Conservation (phyloP, 2,888 invertebrate species). For the Chloroclystis v-ata region DNA sequence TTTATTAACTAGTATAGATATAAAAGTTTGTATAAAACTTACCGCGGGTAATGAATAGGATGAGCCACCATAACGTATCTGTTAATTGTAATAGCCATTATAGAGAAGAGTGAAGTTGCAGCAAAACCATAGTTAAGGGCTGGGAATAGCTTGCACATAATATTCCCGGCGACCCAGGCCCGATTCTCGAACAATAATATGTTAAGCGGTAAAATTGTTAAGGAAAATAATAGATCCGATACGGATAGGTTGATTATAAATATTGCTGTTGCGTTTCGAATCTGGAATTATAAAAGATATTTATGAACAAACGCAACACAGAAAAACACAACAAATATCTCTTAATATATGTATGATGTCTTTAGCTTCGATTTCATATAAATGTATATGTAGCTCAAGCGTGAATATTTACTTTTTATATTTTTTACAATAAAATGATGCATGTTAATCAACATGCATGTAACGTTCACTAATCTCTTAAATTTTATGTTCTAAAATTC, state of each 20-base stretch:
- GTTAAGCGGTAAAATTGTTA: slow-evolving; percentile 13
- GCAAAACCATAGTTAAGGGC: slow-evolving; percentile 10
- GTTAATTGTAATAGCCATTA: slow-evolving; percentile 22
- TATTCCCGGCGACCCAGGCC: slow-evolving; percentile 17
- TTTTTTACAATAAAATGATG: no score
- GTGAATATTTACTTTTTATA: no score
- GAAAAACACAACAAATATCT: no score
- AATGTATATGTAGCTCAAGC: no score
- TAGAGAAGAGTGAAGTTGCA: slow-evolving; percentile 9
- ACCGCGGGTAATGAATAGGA: slow-evolving; percentile 20
- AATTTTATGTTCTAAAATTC: no score
- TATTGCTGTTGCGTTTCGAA: slow-evolving; percentile 26
- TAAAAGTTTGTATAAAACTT: no score
- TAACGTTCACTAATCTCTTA: no score
- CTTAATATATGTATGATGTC: no score
- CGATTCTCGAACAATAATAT: slow-evolving; percentile 8
- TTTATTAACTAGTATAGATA: no score
- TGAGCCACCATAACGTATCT: slow-evolving; percentile 24
- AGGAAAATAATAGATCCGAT: slow-evolving; percentile 20
- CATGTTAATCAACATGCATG: no score
- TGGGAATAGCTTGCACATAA: slow-evolving; percentile 17
- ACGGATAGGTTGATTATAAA: slow-evolving; percentile 26
- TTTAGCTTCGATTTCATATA: no score
- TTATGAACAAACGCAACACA: no score
- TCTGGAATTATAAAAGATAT: slow-evolving; percentile 6